phyloP scores from a whole-genome alignment of 2,113 vertebrate species.

The Cololabis saira region DNA sequence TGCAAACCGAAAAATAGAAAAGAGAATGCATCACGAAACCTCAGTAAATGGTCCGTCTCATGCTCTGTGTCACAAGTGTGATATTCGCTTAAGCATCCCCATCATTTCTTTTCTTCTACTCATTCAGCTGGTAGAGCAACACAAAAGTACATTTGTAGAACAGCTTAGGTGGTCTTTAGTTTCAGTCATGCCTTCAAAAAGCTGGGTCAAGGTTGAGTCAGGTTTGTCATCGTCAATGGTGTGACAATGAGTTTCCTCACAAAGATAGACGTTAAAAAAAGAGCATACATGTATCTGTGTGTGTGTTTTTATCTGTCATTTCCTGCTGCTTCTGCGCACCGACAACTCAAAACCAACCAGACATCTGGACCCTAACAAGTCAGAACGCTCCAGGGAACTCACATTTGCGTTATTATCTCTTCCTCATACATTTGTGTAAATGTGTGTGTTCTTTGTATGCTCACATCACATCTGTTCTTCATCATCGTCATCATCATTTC shows the following conservation, averaged over 20 bases:
- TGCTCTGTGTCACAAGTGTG: too few relatives aligned
- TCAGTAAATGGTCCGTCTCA: too few relatives aligned
- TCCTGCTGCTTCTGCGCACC: constrained; percentile 40
- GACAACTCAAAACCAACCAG: constrained; percentile 46
- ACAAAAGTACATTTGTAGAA: too few relatives aligned
- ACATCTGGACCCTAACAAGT: constrained; percentile 69
- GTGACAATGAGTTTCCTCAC: constrained; percentile 1
- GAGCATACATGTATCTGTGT: neutral
- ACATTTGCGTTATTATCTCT: constrained; percentile 40
- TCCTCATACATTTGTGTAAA: constrained; percentile 19
- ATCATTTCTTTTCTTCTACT: neutral
- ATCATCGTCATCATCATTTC: constrained; percentile 58
- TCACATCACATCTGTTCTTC: constrained; percentile 52
- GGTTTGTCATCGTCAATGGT: neutral
- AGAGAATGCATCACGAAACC: too few relatives aligned
- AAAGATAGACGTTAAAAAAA: neutral
- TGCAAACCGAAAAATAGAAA: too few relatives aligned
- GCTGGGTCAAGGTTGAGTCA: neutral
- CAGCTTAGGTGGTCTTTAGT: too few relatives aligned
- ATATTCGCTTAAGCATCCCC: too few relatives aligned
- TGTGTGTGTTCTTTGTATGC: constrained; percentile 25
- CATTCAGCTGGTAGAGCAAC: neutral
- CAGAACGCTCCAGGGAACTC: constrained; percentile 41
- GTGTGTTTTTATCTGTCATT: constrained; percentile 20
- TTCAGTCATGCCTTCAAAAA: neutral